phyloP scores from a whole-genome alignment of 2,113 vertebrate species.

The Piprites chloris region DNA sequence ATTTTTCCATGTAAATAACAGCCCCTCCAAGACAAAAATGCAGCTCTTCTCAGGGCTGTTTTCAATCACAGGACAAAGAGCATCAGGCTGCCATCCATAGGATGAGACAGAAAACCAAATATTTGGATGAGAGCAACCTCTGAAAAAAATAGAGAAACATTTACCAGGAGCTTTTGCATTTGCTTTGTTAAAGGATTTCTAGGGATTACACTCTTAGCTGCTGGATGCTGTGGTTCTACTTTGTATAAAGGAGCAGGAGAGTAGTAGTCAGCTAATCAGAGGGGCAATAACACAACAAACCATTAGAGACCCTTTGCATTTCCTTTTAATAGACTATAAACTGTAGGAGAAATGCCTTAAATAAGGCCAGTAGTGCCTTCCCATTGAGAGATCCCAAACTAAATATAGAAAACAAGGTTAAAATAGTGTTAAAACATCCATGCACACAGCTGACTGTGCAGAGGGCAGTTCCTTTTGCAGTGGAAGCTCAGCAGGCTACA shows the following conservation, averaged over 20 bases:
- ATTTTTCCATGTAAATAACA: background rate
- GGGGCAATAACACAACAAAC: background rate
- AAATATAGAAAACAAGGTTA: background rate
- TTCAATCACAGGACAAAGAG: background rate
- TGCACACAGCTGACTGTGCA: background rate
- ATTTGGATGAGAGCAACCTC: background rate
- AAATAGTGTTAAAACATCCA: background rate
- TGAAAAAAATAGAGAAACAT: background rate
- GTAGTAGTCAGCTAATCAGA: background rate
- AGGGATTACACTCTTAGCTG: background rate
- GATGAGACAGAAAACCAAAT: slow-evolving; percentile 19
- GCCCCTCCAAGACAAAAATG: background rate
- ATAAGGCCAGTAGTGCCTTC: background rate
- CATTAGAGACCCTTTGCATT: background rate
- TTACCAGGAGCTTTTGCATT: background rate
- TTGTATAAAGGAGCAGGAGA: background rate
- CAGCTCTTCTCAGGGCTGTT: background rate
- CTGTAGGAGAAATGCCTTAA: background rate
- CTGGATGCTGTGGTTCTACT: background rate
- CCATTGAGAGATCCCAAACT: background rate
- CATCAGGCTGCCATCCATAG: background rate
- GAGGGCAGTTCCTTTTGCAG: background rate
- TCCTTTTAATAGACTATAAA: background rate
- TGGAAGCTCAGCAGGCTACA: background rate
- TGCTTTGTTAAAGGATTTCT: background rate